Evolutionary conservation across 2,797 vertebrate species (phyloP).

Genomic region (Chaetophractus vellerosus): DNA sequence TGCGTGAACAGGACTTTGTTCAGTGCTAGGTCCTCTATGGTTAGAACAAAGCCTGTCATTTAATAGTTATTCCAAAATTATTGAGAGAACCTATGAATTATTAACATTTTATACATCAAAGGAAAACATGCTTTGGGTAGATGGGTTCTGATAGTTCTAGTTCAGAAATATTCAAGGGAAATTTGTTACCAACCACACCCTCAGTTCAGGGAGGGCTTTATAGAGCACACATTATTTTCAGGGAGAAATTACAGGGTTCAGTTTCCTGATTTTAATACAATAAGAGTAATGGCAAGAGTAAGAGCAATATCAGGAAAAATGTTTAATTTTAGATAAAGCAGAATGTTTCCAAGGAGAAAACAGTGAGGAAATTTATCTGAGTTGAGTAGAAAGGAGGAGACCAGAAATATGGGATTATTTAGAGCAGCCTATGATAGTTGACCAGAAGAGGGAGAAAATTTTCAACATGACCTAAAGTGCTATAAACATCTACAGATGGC

Average conservation of each 20-base stretch:
- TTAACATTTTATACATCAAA: slow-evolving; percentile 64
- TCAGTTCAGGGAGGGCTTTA: neutral
- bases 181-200: neutral
- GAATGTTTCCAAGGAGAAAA: slow-evolving; percentile 42
- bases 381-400: neutral
- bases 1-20: neutral
- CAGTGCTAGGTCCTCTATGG: neutral
- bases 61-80: neutral
- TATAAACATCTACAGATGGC: neutral
- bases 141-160: neutral
- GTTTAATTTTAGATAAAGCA: neutral
- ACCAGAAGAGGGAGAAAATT: neutral
- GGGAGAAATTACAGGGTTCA: neutral
- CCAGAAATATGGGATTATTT: neutral
- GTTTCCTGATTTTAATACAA: slow-evolving; percentile 27
- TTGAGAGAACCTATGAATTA: slow-evolving; percentile 44
- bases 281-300: neutral
- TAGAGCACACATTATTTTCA: neutral
- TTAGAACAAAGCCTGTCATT: slow-evolving; percentile 14
- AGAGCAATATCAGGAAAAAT: neutral
- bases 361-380: neutral
- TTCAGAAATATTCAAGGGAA: slow-evolving; percentile 12
- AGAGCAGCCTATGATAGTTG: neutral
- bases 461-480: neutral
- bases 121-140: neutral